These are phyloP conservation scores for Pholis gunnellus DNA, from an alignment of 2,113 vertebrate genomes.

Conservation along the genomic window DNA sequence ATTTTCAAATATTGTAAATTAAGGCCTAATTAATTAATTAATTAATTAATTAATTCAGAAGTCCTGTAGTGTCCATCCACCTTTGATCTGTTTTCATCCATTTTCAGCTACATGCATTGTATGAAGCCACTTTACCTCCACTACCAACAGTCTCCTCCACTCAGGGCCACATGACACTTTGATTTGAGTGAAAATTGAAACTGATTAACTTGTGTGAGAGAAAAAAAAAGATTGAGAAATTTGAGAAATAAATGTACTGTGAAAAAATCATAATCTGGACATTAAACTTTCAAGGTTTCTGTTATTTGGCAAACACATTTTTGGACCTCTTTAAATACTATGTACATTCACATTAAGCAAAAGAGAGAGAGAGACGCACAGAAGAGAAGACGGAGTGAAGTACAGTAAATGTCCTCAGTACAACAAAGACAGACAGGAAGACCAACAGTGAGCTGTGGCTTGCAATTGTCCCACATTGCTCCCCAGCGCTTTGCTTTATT, in stretches of 20 bases:
- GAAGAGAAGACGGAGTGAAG: slow-evolving; percentile 17
- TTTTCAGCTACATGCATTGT: slow-evolving; percentile 22
- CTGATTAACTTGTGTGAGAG: slow-evolving; percentile 41
- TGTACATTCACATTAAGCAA: slow-evolving; percentile 95
- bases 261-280: slow-evolving; percentile 83
- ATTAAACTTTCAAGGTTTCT: slow-evolving; percentile 87
- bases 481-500: neutral
- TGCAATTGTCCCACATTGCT: slow-evolving; percentile 28
- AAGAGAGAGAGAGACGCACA: slow-evolving; percentile 12
- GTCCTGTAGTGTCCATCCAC: slow-evolving; percentile 26
- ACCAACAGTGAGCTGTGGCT: slow-evolving; percentile 6
- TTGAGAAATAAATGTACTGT: slow-evolving; percentile 76
- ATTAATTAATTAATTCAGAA: neutral
- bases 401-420: slow-evolving; percentile 43
- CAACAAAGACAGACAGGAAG: slow-evolving; percentile 30
- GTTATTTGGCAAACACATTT: slow-evolving; percentile 96
- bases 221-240: slow-evolving; percentile 49
- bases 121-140: slow-evolving; percentile 39
- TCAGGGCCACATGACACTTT: slow-evolving; percentile 55
- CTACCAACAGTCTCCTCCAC: slow-evolving; percentile 52
- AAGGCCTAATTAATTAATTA: neutral
- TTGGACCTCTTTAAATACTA: slow-evolving; percentile 95
- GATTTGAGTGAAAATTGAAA: slow-evolving; percentile 51
- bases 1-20: neutral
- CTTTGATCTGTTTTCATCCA: slow-evolving; percentile 38